phyloP scores from a whole-genome alignment of 2,888 invertebrate genomes.

The Oxycera nigricornis region DNA sequence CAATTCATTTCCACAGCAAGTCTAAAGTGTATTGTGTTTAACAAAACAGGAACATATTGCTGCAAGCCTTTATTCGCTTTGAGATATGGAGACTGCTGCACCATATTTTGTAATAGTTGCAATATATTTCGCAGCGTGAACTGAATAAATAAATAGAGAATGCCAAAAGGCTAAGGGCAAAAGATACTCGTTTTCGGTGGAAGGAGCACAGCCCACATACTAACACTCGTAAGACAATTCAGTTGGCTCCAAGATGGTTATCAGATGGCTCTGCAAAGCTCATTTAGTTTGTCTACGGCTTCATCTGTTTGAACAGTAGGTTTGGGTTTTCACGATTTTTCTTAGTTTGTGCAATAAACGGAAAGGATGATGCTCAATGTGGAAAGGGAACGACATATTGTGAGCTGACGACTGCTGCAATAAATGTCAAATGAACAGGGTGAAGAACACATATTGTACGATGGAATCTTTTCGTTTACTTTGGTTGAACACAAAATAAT shows the following conservation, averaged over 20 bases:
- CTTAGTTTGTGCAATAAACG: not conserved
- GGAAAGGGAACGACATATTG: not conserved
- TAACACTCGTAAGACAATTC: not conserved
- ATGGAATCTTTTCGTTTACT: not conserved
- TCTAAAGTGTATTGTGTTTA: not conserved
- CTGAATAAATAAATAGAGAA: slow-evolving; percentile 36
- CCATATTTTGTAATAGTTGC: slow-evolving; percentile 33
- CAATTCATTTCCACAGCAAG: not conserved
- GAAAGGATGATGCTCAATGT: too few relatives aligned
- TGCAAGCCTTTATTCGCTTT: not conserved
- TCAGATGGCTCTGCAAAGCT: slow-evolving; percentile 31
- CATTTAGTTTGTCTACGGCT: slow-evolving; percentile 33
- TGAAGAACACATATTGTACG: not conserved
- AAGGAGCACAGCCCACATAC: not conserved
- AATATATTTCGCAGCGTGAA: slow-evolving; percentile 31
- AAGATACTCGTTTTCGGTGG: not conserved
- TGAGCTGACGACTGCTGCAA: not conserved
- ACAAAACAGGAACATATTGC: not conserved
- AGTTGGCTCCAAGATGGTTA: slow-evolving; percentile 35
- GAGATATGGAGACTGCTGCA: slow-evolving; percentile 11
- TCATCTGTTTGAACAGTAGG: slow-evolving; percentile 25
- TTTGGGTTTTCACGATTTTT: slow-evolving; percentile 23
- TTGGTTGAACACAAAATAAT: too few relatives aligned
- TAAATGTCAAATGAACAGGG: not conserved
- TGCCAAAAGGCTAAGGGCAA: not conserved